A percentile compares a stretch with the other conserved stretches of the same genome.
These are phyloP conservation scores for Gymnocypris eckloni DNA, from an alignment of 2,797 vertebrate genomes.

Conservation along the genomic window DNA sequence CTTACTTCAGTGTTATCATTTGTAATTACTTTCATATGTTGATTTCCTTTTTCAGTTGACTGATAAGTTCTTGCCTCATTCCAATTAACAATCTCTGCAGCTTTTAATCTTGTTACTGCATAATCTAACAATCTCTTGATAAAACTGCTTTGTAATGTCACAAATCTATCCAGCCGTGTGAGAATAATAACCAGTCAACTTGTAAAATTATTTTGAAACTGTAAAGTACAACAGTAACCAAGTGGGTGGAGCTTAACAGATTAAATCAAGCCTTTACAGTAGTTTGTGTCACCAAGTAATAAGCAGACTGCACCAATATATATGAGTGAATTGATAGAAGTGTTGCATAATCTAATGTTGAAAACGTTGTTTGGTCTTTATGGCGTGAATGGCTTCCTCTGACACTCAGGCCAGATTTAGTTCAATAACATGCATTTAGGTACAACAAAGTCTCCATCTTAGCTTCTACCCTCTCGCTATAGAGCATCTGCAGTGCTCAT, in stretches of 20 bases:
- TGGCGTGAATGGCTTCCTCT: neutral
- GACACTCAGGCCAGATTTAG: neutral
- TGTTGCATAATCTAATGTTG: neutral
- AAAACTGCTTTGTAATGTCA: constrained; percentile 7
- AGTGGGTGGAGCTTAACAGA: neutral
- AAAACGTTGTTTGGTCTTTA: neutral
- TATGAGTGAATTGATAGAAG: neutral
- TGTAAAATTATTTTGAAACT: neutral
- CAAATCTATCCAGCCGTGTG: neutral
- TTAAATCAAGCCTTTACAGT: neutral
- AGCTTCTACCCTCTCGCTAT: constrained; percentile 24
- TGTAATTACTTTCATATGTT: neutral
- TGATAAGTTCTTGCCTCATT: constrained; percentile 9
- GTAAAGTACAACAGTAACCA: neutral
- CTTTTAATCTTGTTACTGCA: constrained; percentile 1
- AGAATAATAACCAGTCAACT: neutral
- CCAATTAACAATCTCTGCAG: neutral
- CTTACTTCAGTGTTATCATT: neutral
- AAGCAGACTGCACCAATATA: neutral
- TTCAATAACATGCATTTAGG: constrained; percentile 16
- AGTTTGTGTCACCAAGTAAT: neutral
- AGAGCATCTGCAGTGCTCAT: constrained; percentile 19
- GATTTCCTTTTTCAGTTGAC: constrained; percentile 5
- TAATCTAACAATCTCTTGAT: constrained; percentile 1
- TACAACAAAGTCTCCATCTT: constrained; percentile 27